Evolutionary conservation across 2,797 vertebrate genomes (phyloP).

Genomic region (Peromyscus attwateri): DNA sequence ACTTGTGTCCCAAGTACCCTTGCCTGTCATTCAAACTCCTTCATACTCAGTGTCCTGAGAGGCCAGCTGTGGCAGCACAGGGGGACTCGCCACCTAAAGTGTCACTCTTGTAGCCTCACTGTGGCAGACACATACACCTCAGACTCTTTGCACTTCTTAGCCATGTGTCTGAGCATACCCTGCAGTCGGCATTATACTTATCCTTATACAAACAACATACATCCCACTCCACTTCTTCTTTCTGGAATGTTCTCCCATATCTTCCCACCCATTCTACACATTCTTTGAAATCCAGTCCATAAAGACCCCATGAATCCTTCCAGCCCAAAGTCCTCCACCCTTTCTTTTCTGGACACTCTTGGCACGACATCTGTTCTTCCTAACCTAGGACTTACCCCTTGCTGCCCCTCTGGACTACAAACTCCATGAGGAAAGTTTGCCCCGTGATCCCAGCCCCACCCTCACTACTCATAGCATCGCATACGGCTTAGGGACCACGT

Average conservation of each 20-base stretch:
- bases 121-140: neutral
- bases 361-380: neutral
- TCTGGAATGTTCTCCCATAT: conserved; percentile 10
- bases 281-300: neutral
- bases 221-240: neutral
- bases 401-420: neutral
- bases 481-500: neutral
- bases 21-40: neutral
- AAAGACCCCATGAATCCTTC: neutral
- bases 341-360: neutral
- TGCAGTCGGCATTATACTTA: no score
- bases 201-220: neutral
- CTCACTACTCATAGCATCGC: neutral
- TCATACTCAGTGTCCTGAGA: neutral
- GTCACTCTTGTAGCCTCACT: neutral
- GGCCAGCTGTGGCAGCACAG: no score
- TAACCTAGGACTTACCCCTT: neutral
- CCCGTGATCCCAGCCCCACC: neutral
- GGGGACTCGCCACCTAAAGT: neutral
- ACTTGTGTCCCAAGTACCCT: neutral
- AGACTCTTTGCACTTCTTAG: neutral
- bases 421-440: neutral
- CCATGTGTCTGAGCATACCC: neutral
- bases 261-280: neutral
- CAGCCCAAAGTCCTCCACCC: neutral